These are phyloP conservation scores for Dreissena polymorpha DNA, from an alignment of 1,140 invertebrate genomes.

Conservation along the genomic window DNA sequence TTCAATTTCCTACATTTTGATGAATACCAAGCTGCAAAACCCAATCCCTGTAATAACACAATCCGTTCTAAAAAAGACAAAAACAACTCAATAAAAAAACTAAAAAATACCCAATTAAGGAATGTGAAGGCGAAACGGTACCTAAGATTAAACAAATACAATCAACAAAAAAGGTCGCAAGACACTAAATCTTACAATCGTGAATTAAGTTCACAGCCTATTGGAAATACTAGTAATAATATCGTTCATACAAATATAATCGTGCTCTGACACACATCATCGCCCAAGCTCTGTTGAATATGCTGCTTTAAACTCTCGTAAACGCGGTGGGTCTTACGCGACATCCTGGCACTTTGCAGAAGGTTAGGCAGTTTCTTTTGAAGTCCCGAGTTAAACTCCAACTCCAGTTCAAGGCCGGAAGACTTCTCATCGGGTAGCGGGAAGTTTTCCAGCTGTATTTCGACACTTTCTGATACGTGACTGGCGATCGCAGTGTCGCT, in stretches of 20 bases:
- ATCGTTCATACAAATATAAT: conserved; percentile 47
- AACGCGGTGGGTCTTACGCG: conserved; percentile 43
- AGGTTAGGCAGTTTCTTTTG: conserved; percentile 47
- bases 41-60: too few species aligned
- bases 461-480: neutral
- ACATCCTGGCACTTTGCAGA: conserved; percentile 48
- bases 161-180: too few species aligned
- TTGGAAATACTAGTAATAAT: neutral
- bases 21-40: too few species aligned
- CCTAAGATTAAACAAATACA: too few species aligned
- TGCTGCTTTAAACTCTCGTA: conserved; percentile 48
- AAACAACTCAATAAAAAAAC: too few species aligned
- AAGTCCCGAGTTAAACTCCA: conserved; percentile 28
- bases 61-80: too few species aligned
- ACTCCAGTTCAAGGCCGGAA: conserved; percentile 30
- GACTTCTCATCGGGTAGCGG: conserved; percentile 15
- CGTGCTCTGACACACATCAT: conserved; percentile 31
- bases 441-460: conserved; percentile 18
- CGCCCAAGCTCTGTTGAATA: conserved; percentile 28
- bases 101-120: too few species aligned
- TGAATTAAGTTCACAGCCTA: too few species aligned
- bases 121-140: too few species aligned
- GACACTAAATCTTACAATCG: too few species aligned
- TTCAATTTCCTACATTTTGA: too few species aligned
- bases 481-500: conserved; percentile 42